Evolutionary conservation across 1,140 invertebrate genomes (phyloP).

Genomic region (Drosophila elegans): DNA sequence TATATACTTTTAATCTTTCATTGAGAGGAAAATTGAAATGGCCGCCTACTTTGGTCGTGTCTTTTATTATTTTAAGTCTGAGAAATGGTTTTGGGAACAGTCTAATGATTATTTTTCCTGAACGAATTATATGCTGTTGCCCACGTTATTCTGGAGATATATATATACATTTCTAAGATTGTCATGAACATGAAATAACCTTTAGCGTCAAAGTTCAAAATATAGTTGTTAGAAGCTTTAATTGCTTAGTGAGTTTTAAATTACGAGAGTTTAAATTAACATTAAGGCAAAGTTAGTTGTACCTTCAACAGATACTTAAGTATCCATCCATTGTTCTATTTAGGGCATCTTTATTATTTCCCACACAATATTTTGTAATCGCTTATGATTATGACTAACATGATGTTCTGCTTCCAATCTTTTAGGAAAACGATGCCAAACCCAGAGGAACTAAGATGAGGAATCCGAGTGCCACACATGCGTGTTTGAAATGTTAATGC

Average conservation of each 20-base stretch:
- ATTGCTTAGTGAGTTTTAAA: too few relatives aligned
- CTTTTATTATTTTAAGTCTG: slow-evolving; percentile 8
- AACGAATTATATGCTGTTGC: not conserved
- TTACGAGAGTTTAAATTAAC: too few relatives aligned
- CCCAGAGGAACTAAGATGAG: slow-evolving; percentile 16
- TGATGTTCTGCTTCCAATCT: not conserved
- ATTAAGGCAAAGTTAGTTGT: too few relatives aligned
- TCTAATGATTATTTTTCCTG: not conserved
- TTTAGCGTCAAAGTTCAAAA: not conserved
- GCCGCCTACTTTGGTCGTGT: slow-evolving; percentile 20
- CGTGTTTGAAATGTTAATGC: slow-evolving; percentile 33
- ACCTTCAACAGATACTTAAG: too few relatives aligned
- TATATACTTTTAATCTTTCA: slow-evolving; percentile 56
- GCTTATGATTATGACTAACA: slow-evolving; percentile 14
- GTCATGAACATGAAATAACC: not conserved
- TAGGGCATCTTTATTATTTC: not conserved
- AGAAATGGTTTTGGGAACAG: not conserved
- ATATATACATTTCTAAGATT: not conserved
- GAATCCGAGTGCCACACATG: slow-evolving; percentile 32
- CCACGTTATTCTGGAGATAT: slow-evolving; percentile 8
- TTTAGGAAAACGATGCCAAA: slow-evolving; percentile 29
- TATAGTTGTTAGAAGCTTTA: not conserved
- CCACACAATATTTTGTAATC: not conserved
- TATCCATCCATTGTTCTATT: not conserved
- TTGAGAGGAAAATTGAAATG: not conserved